These are phyloP conservation scores for Podotricha telesiphe DNA, from an alignment of 2,888 invertebrate genomes.

Conservation along the genomic window DNA sequence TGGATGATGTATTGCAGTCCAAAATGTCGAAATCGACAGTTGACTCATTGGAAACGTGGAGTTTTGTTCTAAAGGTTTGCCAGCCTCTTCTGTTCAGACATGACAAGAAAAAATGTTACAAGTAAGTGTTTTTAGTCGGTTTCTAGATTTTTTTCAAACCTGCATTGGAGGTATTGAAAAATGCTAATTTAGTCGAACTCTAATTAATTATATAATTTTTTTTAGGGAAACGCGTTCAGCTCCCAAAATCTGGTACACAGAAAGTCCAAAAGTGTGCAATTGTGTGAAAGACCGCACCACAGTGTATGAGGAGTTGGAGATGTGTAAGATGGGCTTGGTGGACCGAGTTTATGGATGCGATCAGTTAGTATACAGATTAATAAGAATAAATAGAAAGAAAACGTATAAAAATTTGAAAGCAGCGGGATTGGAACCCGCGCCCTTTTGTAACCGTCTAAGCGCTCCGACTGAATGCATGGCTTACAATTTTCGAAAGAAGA, in stretches of 20 bases:
- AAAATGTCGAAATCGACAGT: conserved; percentile 64
- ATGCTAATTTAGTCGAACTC: no score
- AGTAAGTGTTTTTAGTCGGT: conserved; percentile 53
- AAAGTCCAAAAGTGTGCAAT: conserved; percentile 68
- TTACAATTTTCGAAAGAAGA: no score
- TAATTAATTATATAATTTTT: neutral
- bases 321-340: conserved; percentile 70
- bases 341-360: conserved; percentile 70
- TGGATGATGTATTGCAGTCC: conserved; percentile 51
- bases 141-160: neutral
- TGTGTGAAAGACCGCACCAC: conserved; percentile 72
- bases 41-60: conserved; percentile 75
- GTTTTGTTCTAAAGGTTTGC: conserved; percentile 75
- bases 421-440: no score
- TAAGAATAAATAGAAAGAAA: no score
- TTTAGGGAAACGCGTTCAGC: conserved; percentile 61
- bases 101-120: conserved; percentile 75
- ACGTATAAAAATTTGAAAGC: no score
- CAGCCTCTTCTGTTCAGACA: conserved; percentile 76
- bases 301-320: conserved; percentile 72
- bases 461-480: no score
- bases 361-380: conserved; percentile 72
- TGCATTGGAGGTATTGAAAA: no score
- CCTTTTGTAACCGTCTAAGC: no score
- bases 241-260: conserved; percentile 71